Evolutionary conservation across 2,888 invertebrate genomes (phyloP).

Genomic region (Phoronis australis): DNA sequence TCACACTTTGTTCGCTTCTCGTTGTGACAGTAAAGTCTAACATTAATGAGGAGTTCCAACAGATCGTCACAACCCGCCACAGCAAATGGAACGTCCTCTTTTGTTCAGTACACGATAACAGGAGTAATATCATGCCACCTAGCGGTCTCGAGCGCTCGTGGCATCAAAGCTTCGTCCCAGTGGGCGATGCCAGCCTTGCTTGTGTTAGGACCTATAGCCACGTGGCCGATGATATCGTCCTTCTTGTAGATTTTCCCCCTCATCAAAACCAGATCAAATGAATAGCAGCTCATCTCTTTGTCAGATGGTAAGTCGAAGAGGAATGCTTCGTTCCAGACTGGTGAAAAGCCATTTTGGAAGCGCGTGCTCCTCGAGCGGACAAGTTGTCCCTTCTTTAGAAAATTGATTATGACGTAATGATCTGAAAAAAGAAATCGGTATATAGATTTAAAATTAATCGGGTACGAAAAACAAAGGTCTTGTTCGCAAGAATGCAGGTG

Average conservation of each 20-base stretch:
- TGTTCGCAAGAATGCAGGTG: too few relatives aligned
- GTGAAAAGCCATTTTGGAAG: constrained; percentile 22
- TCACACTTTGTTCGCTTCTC: too few relatives aligned
- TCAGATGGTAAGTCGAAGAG: constrained; percentile 26
- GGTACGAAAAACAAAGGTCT: too few relatives aligned
- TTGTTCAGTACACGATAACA: constrained; percentile 19
- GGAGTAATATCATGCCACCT: constrained; percentile 35
- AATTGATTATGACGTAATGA: constrained; percentile 29
- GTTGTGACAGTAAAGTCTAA: too few relatives aligned
- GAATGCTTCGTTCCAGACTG: constrained; percentile 40
- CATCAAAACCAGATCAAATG: too few relatives aligned
- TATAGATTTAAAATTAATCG: too few relatives aligned
- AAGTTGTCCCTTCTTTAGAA: constrained; percentile 18
- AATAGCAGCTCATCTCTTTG: constrained; percentile 15
- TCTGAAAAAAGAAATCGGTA: too few relatives aligned
- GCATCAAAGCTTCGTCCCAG: constrained; percentile 29
- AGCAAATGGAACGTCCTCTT: too few relatives aligned
- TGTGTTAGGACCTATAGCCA: constrained; percentile 24
- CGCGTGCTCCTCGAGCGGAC: constrained; percentile 23
- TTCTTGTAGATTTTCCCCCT: constrained; percentile 26
- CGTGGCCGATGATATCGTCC: constrained; percentile 34
- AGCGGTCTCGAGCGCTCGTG: constrained; percentile 23
- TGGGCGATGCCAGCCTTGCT: constrained; percentile 24
- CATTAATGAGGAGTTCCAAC: too few relatives aligned
- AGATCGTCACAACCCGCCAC: too few relatives aligned